These are phyloP conservation scores for Dimorphilus gyrociliatus DNA, from an alignment of 2,888 invertebrate species.

Conservation along the genomic window DNA sequence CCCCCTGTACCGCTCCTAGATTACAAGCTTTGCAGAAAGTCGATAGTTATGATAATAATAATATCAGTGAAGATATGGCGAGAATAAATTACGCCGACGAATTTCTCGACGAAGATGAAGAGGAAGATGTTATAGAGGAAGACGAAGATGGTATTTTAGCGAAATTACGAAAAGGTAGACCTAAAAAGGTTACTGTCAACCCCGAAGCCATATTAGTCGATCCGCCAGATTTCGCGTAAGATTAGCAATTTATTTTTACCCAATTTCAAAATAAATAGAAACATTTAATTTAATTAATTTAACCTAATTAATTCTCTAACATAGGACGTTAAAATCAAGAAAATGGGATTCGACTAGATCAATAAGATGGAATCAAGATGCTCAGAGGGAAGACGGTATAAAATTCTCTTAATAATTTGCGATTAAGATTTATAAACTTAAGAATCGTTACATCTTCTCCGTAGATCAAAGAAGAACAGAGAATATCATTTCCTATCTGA, in stretches of 20 bases:
- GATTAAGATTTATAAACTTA: neutral
- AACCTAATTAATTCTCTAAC: neutral
- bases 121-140: no score
- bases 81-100: no score
- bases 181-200: constrained; percentile 28
- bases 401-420: neutral
- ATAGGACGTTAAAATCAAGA: constrained; percentile 27
- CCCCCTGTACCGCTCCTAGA: no score
- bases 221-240: constrained; percentile 35
- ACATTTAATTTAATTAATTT: neutral
- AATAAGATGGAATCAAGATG: constrained; percentile 36
- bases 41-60: no score
- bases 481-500: constrained; percentile 30
- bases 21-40: no score
- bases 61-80: no score
- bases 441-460: constrained; percentile 5
- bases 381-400: constrained; percentile 36
- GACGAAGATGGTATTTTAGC: no score
- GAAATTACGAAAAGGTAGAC: no score
- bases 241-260: neutral
- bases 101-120: no score
- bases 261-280: neutral
- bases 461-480: constrained; percentile 32
- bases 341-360: constrained; percentile 35
- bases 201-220: constrained; percentile 33